phyloP scores from a whole-genome alignment of 1,140 invertebrate genomes.

The Campoletis sonorensis region DNA sequence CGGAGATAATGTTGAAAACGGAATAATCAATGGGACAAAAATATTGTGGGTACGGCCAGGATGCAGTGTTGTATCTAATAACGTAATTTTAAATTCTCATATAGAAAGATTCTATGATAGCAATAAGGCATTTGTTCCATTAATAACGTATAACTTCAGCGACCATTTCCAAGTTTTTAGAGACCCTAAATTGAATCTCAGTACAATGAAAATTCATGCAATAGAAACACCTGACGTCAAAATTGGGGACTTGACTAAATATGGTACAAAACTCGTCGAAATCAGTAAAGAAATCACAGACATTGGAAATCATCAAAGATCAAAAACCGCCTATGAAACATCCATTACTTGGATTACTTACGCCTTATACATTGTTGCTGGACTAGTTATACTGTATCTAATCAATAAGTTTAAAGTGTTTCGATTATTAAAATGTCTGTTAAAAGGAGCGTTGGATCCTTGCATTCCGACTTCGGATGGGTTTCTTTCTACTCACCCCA shows the following conservation, averaged over 20 bases:
- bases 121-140: neutral
- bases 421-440: no score
- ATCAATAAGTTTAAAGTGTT: no score
- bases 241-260: constrained; percentile 36
- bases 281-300: constrained; percentile 30
- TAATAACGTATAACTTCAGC: neutral
- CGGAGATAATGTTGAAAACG: constrained; percentile 21
- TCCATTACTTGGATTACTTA: no score
- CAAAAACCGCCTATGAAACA: constrained; percentile 38
- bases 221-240: constrained; percentile 43
- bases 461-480: no score
- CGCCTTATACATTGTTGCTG: no score
- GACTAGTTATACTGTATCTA: no score
- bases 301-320: constrained; percentile 29
- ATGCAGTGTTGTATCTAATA: constrained; percentile 35
- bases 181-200: neutral
- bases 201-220: constrained; percentile 39
- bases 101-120: neutral
- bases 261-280: constrained; percentile 32
- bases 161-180: neutral
- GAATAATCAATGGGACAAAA: constrained; percentile 37
- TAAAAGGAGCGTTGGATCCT: no score
- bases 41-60: constrained; percentile 31
- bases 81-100: constrained; percentile 25
- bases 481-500: no score